Evolutionary conservation across 2,113 vertebrate species (phyloP), one percentile per base, ranked within the genome.

Genomic region (Nannospalax galili): DNA sequence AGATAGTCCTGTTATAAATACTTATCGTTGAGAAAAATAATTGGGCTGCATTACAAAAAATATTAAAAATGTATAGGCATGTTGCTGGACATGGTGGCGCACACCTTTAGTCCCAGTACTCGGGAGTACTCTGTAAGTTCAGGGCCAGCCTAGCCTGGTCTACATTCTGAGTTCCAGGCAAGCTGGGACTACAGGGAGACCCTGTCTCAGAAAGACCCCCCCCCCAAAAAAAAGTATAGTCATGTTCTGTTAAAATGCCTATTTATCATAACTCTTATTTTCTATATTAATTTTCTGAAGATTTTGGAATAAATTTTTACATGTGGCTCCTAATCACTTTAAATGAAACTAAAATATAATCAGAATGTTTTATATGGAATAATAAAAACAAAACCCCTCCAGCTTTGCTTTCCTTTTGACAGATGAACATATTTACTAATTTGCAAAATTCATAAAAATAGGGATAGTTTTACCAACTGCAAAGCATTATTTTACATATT

Each of bases 401-500:
- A 64, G 20, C 32, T 94, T 84, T 72, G 11, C 73, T 79, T 84
- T 94, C 15, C 28, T 93, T 65, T 90, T 82, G 78, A 64, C 28
- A 91, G 77, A 69, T 32, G 26, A 48, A 45, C 7, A 9, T 65
- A 90, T 80, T 75, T 52, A 52, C 40, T n/a, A 28, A 35, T 84
- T 85, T 84, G 81, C 89, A 88, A 73, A 92, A 85, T 37, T 94
- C 62, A n/a, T 72, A 52, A 92, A 92, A 73, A 64, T 30, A 84
- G 35, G n/a, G n/a, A n/a, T n/a, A 28, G 37, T 48, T 95, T 91
- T 70, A 32, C 30, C 67, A 67, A 90, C 17, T 73, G 64, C 35
- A 92, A 84, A 84, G 19, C 52, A 84, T 73, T 81, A 35, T 62
- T 88, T 85, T 42, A 84, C 4, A 77, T 14, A 65, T 69, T 84